Percentiles rank a stretch among this genome's conserved stretches.
These are phyloP conservation scores for Sparidentex hasta DNA, from an alignment of 2,797 vertebrate species.

Conservation along the genomic window DNA sequence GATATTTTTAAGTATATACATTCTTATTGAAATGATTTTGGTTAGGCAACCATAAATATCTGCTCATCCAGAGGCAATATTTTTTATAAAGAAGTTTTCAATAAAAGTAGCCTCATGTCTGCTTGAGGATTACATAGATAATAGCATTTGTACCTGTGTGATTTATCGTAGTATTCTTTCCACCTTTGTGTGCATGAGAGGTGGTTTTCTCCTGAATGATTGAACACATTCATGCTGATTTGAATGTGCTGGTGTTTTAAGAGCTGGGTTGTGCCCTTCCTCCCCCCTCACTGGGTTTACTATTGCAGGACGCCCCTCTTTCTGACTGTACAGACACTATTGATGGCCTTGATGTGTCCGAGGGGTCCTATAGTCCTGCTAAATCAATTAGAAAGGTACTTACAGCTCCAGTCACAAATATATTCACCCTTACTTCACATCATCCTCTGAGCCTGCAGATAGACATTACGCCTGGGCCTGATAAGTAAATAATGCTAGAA, in stretches of 20 bases:
- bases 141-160: not conserved
- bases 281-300: conserved; percentile 95
- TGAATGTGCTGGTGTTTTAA: conserved; percentile 66
- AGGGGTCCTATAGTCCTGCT: conserved; percentile 97
- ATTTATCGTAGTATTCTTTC: conserved; percentile 46
- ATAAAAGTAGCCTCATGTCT: not conserved
- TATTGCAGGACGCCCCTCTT: conserved; percentile 98
- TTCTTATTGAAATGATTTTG: not conserved
- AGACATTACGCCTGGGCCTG: not conserved
- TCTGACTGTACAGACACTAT: conserved; percentile 99
- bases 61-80: not conserved
- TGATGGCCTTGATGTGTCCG: conserved; percentile 97
- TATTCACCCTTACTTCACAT: conserved; percentile 59
- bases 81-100: conserved; percentile 11
- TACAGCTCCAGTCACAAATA: conserved; percentile 81
- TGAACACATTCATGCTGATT: conserved; percentile 44
- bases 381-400: conserved; percentile 99
- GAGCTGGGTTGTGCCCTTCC: conserved; percentile 87
- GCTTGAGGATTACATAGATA: not conserved
- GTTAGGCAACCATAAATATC: not conserved
- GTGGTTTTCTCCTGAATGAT: conserved; percentile 18
- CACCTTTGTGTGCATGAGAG: conserved; percentile 71
- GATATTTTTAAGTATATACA: not conserved
- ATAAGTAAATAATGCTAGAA: not conserved
- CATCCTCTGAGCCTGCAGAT: conserved; percentile 39